A percentile compares a stretch with the other conserved stretches of the same genome.
These are phyloP conservation scores for Tetramorium simillimum DNA, from an alignment of 1,140 invertebrate genomes.

Conservation along the genomic window DNA sequence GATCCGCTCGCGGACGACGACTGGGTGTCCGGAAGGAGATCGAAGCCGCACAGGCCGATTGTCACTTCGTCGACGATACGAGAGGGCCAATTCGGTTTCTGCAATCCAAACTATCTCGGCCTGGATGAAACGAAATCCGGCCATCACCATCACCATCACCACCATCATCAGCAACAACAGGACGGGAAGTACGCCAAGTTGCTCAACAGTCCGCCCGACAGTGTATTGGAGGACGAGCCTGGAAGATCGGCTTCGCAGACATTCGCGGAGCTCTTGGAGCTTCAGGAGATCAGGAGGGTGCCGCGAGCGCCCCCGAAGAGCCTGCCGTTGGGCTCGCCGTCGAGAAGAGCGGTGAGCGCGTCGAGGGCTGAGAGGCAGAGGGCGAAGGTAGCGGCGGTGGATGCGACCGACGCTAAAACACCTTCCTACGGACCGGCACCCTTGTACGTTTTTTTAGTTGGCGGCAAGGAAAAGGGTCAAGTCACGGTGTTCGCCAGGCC, in stretches of 20 bases:
- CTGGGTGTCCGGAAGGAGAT: conserved; percentile 83
- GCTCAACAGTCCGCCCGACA: conserved; percentile 86
- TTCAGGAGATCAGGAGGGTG: conserved; percentile 80
- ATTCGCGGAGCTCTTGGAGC: conserved; percentile 82
- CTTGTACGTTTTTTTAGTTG: conserved; percentile 88
- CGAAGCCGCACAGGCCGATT: conserved; percentile 71
- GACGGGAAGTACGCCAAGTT: conserved; percentile 84
- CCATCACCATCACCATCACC: conserved; percentile 13
- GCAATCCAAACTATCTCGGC: conserved; percentile 91
- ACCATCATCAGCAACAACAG: conserved; percentile 72
- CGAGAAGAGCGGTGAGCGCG: conserved; percentile 83
- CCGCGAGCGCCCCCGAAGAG: conserved; percentile 83
- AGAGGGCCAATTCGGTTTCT: conserved; percentile 88
- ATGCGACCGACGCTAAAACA: conserved; percentile 75
- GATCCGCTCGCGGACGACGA: conserved; percentile 85
- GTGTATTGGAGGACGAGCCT: conserved; percentile 85
- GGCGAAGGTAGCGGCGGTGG: conserved; percentile 81
- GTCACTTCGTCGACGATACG: conserved; percentile 81
- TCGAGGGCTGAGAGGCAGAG: conserved; percentile 83
- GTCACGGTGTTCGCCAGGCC: conserved; percentile 89
- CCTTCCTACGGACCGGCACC: conserved; percentile 84
- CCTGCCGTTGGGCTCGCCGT: conserved; percentile 82
- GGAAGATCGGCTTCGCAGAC: conserved; percentile 84
- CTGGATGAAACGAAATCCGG: conserved; percentile 84
- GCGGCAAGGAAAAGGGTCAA: conserved; percentile 89